Percentiles rank a stretch among this genome's conserved stretches.
Evolutionary conservation across 2,888 invertebrate genomes (phyloP).

Genomic region (Fragum sueziense): DNA sequence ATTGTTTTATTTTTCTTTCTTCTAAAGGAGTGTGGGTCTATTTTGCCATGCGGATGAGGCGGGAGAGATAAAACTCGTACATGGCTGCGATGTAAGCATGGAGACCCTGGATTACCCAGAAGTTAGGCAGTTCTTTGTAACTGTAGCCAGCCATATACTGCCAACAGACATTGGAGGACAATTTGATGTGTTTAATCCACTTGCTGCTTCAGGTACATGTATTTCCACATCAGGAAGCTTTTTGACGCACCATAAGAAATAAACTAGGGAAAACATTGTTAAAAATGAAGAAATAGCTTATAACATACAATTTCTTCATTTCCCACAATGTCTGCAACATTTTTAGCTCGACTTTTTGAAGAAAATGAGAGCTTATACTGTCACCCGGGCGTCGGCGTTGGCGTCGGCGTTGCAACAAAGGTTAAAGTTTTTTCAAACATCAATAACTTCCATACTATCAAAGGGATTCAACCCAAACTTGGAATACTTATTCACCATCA

Average conservation of each 20-base stretch:
- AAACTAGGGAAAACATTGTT: neutral
- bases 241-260: no score
- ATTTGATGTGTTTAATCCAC: slow-evolving; percentile 79
- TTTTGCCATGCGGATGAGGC: slow-evolving; percentile 77
- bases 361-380: no score
- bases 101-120: slow-evolving; percentile 73
- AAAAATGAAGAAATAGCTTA: neutral
- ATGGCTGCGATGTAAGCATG: slow-evolving; percentile 73
- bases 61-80: slow-evolving; percentile 76
- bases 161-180: slow-evolving; percentile 76
- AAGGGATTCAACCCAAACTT: no score
- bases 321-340: no score
- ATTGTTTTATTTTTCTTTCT: neutral
- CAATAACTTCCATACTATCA: no score
- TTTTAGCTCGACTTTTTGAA: no score
- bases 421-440: no score
- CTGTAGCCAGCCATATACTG: slow-evolving; percentile 71
- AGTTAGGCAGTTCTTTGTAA: slow-evolving; percentile 77
- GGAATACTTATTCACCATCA: no score
- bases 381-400: no score
- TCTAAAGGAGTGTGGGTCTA: slow-evolving; percentile 79
- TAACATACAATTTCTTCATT: neutral
- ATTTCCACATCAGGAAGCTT: neutral
- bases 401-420: no score
- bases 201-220: slow-evolving; percentile 77